These are phyloP conservation scores for Stegodyphus mimosarum DNA, from an alignment of 1,140 invertebrate genomes.

Conservation along the genomic window DNA sequence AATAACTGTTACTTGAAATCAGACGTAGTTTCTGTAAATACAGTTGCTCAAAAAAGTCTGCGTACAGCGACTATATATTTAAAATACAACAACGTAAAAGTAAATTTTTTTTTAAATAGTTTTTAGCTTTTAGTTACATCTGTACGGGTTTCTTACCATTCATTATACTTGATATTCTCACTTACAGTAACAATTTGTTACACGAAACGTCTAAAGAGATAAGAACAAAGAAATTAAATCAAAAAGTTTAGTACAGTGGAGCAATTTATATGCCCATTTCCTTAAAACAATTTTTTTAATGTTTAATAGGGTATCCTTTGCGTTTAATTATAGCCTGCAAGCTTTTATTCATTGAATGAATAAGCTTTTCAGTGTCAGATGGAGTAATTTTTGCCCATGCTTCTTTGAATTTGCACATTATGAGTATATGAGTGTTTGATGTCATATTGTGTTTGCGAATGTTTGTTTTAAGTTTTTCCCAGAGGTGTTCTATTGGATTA, in stretches of 20 bases:
- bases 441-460: not conserved
- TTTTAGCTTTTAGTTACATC: not conserved
- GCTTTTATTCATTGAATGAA: not conserved
- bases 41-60: not conserved
- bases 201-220: not conserved
- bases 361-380: not conserved
- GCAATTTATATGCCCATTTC: not conserved
- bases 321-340: not conserved
- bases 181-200: not conserved
- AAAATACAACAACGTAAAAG: not conserved
- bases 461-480: conserved; percentile 64
- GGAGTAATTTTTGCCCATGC: not conserved
- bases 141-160: not conserved
- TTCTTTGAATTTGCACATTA: not conserved
- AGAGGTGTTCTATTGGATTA: conserved; percentile 67
- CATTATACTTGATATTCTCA: not conserved
- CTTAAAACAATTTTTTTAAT: not conserved
- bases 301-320: not conserved
- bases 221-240: not conserved
- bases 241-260: not conserved
- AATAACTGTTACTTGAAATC: too few relatives aligned
- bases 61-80: not conserved
- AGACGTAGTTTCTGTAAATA: not conserved
- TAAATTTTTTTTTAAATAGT: not conserved
- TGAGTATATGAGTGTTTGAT: not conserved